Base-by-base conservation (phyloP, 2,888 invertebrate genomes). In the Prenolepis imparis region DNA sequence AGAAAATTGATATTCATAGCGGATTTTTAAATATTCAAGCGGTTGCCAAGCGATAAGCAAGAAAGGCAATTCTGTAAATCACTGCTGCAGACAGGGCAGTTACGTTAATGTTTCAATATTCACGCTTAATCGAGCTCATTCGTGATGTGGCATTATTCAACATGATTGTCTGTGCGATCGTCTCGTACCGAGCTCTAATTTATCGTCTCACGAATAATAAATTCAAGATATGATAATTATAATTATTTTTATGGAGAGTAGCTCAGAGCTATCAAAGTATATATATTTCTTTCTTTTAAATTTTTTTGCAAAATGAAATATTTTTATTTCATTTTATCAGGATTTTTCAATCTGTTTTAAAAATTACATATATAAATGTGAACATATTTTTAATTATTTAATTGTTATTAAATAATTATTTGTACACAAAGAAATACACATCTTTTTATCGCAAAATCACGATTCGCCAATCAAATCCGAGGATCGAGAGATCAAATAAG, bases 51-150 rank as follows among this genome's bases (percentile, higher is more conserved):
- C 78, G 84, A 84, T 77, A 44, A 74, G 73, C 44, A 89, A 87
- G 89, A 87, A 86, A 87, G 73, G 89, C 89, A 90, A 90, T 90
- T 89, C 86, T 83, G 84, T 89, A 87, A 90, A 90, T 89, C 74
- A 90, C 84, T 75, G 64, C 63, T 68, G 87, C 84, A 90, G 90
- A 90, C 90, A 83, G 78, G 66, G 81, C 74, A 84, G 89, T 90
- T 90, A 88, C 90, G 87, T 88, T 86, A 87, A 90, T 89, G 89
- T 90, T 90, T 90, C 89, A 90, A 90, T 90, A 90, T 90, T 90
- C 90, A 83, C 83, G 78, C 87, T 78, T 88, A 86, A 86, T 88
- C 85, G 85, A 89, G 88, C 87, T 87, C 84, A 88, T 88, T 87
- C 81, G 63, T 74, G 77, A 61, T 57, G 61, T 73, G n/a, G 83